Evolutionary conservation across 2,888 invertebrate species (phyloP), one percentile per base, ranked within the genome.

Genomic region (Flexamia atlantica): DNA sequence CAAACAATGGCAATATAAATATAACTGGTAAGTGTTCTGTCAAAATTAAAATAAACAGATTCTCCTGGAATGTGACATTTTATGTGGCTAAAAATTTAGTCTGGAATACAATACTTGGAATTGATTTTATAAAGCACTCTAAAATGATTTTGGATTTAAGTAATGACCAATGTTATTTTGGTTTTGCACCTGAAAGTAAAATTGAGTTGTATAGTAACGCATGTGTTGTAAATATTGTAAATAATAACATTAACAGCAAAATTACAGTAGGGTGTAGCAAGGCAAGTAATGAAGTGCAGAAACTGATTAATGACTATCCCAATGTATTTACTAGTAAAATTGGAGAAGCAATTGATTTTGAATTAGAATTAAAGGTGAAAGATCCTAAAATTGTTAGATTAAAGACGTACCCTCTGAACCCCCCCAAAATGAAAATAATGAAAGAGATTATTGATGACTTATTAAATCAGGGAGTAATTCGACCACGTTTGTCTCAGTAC

Each of bases 291-390:
- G 40, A 76, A 42, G 14, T 76, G 10, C 9, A 7, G 23, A 46
- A 76, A 9, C 23, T 76, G 46, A 25, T 76, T 42, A 25, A 12
- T n/a, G 17, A 4, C 12, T 23, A 76, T 42, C 23, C 76, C 17
- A 76, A 76, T n/a, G 76, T 76, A 14, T 76, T 76, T 42, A 76
- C 76, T 20, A 25, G 46, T 10, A 42, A 50, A 42, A 76, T 76
- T n/a, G 76, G 76, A 5, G n/a, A n/a, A n/a, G n/a, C n/a, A n/a
- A n/a, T n/a, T n/a, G n/a, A n/a, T n/a, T n/a, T n/a, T n/a, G n/a
- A n/a, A n/a, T n/a, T n/a, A n/a, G n/a, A n/a, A n/a, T n/a, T n/a
- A n/a, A n/a, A n/a, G n/a, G n/a, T n/a, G n/a, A n/a, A n/a, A n/a
- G n/a, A n/a, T n/a, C n/a, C n/a, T n/a, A n/a, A n/a, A n/a, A n/a